Evolutionary conservation across 2,113 vertebrate species (phyloP).

Genomic region (Ophthalmotilapia sp.): DNA sequence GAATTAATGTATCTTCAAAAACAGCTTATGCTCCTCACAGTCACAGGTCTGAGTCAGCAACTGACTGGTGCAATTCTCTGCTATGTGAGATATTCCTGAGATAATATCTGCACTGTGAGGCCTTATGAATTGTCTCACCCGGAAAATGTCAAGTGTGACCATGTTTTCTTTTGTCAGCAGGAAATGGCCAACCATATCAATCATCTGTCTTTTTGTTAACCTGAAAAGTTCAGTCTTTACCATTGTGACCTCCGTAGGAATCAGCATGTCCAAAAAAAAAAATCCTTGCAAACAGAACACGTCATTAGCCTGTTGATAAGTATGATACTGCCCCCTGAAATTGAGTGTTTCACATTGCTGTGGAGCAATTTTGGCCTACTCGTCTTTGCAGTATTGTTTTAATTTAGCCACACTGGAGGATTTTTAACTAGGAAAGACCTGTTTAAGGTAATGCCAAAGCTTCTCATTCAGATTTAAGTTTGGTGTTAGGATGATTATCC

Average conservation of each 20-base stretch:
- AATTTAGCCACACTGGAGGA: not conserved
- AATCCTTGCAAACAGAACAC: not conserved
- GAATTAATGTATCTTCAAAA: constrained; percentile 28
- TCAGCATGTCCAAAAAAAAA: not conserved
- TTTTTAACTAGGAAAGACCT: not conserved
- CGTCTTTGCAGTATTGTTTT: not conserved
- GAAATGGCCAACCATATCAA: not conserved
- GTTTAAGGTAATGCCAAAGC: not conserved
- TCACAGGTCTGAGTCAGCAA: constrained; percentile 35
- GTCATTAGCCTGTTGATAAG: not conserved
- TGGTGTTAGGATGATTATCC: not conserved
- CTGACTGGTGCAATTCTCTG: not conserved
- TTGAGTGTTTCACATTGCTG: not conserved
- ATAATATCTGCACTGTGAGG: not conserved
- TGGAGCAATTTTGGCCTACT: not conserved
- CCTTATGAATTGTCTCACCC: constrained; percentile 23
- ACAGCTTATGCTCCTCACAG: constrained; percentile 14
- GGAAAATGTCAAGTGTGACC: constrained; percentile 32
- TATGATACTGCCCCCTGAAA: not conserved
- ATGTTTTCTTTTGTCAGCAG: constrained; percentile 9
- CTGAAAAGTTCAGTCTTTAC: not conserved
- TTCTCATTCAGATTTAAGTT: not conserved
- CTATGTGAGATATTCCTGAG: constrained; percentile 11
- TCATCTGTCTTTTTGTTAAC: not conserved
- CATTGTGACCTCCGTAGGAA: not conserved